Base-by-base conservation (phyloP, 92 coral and sea anemone genomes). In the Porites cylindrica region DNA sequence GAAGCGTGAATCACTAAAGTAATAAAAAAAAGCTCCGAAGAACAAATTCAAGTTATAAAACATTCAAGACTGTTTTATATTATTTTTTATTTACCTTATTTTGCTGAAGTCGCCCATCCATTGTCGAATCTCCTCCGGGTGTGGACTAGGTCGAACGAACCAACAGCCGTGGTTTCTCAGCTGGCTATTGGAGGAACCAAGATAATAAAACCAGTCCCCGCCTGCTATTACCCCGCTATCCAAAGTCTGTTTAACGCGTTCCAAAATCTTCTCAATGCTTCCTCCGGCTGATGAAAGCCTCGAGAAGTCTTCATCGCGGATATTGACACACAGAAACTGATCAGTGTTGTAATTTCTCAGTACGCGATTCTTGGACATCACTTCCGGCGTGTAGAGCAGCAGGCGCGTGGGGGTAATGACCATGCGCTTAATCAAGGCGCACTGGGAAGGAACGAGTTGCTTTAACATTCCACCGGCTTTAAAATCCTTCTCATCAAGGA, bases 41-140 rank as follows among this genome's bases (percentile, higher is more conserved):
- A 38, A 38, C 47, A 38, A 38, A 38, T 38, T 38, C n/a, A 4
- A 38, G 47, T 38, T 38, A 38, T 38, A 38, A 38, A 38, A 19
- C 3, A 67, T 12, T 23, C 10, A 10, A 8, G 10, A 20, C 9
- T 52, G 23, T 52, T 11, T 17, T 18, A 38, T 7, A 38, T 38
- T 38, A 38, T 38, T 38, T 38, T 38, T 26, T 23, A 53, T 26
- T 23, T 82, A 95, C 99, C 97, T 95, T 85, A 97, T 97, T 19
- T 64, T 23, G 17, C 91, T 90, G 51, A 97, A 93, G 92, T 97
- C 99, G 24, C 99, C 99, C 99, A 97, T 97, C 99, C 99, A 97
- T 20, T 70, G 8, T 20, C 99, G 96, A 68, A 97, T 93, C 51
- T 83, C 93, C 7, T 71, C 85, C n/a, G 99, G 98, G 21, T 91